Base-by-base conservation (phyloP, 2,797 vertebrate species). In the Pipistrellus nathusii region DNA sequence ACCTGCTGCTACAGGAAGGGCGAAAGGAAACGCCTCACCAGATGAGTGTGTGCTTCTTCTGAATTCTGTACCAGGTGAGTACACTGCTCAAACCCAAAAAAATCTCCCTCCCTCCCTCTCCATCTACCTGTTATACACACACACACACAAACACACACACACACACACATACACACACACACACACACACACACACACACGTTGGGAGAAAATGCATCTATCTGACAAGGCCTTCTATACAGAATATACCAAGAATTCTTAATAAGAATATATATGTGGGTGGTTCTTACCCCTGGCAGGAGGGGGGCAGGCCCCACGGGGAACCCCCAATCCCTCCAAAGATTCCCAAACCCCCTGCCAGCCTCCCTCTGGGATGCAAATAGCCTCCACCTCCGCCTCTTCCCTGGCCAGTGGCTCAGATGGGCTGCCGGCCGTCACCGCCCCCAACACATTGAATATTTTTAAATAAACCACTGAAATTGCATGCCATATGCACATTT, bases 391-490 rank as follows among this genome's bases (percentile, higher is more conserved):
- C 44, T 62, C 38, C 2, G 1, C 78, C 55, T 20, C 25, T 32
- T 41, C 17, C 66, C 27, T 9, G 27, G 35, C 32, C 32, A 6
- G 23, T 3, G 53, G 27, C 17, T 81, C 17, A 11, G 46, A 20
- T 30, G 11, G 35, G 51, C 35, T 21, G 7, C 18, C 0, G 13
- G 25, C 14, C 20, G 1, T 15, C 51, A 12, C 41, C 5, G 1
- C 64, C 6, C 59, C 59, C 59, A 30, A 62, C 59, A 95, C 73
- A 75, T 35, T 21, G 0, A 94, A 17, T 82, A 96, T 95, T 97
- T 96, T 76, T 30, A 88, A 96, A 72, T n/a, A 75, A 41, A 73
- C 25, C 44, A 10, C 41, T 94, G 69, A 89, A 82, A 41, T 86
- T 94, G 51, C 91, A 85, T 92, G 81, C 17, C 78, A 13, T 77